Base-by-base conservation (phyloP, 2,797 vertebrate genomes). In the Hyperoplus lanceolatus region DNA sequence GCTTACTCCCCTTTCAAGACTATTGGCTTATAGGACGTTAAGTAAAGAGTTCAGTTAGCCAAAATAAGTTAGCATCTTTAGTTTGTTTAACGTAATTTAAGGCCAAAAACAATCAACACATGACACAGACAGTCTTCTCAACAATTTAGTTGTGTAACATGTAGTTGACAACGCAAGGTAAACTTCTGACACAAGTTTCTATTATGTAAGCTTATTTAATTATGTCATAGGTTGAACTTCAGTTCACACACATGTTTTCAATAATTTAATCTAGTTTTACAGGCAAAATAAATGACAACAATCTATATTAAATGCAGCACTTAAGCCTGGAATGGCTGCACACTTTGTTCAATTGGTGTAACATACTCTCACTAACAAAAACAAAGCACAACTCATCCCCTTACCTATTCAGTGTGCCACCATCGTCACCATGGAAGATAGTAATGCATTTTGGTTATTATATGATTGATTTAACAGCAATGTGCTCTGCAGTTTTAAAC, bases 381-480 rank as follows among this genome's bases (percentile, higher is more conserved):
- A 61, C 41, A 43, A 60, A 76, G 65, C 78, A 15, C 2, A 36
- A 75, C 56, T 69, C 54, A 51, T 70, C 43, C 51, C 54, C 51
- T 73, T 68, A 55, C 76, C 51, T 58, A 80, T 68, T 79, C 18
- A 43, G 18, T 36, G 50, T 57, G 64, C 55, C 42, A 18, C 48
- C 63, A 14, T 7, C 1, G 18, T 80, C 82, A 72, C 79, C 50
- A 8, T 51, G 57, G 70, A 61, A 73, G 70, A 68, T 9, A 8
- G 69, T 80, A 51, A 86, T 77, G 77, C 54, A 60, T 75, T 70
- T 83, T 43, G 66, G 61, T 58, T 18, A 42, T 58, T 18, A 42
- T 49, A 21, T 75, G 73, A 86, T 75, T 75, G 38, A 81, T 84
- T 91, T 79, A 87, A 75, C 64, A 49, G 77, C 78, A 81, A 79